Percentiles rank a stretch among this genome's conserved stretches.
Evolutionary conservation across 2,797 vertebrate species (phyloP).

Genomic region (Pterois miles): DNA sequence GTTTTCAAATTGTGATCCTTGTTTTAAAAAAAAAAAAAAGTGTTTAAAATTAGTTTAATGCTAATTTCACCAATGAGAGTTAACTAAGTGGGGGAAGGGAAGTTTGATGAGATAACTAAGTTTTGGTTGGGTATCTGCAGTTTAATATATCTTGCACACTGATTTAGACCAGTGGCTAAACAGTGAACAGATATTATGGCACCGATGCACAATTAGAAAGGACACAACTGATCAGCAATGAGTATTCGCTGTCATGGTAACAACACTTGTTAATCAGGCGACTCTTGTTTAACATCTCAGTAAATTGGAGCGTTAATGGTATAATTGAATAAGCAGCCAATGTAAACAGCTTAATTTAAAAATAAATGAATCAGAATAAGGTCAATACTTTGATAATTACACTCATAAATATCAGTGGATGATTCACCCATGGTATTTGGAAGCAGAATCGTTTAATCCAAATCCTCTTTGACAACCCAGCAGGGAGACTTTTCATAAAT

Average conservation of each 20-base stretch:
- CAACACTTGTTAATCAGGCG: not conserved
- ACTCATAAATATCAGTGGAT: not conserved
- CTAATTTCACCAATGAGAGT: not conserved
- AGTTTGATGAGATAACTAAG: fast-evolving
- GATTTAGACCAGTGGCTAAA: not conserved
- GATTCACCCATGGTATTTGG: not conserved
- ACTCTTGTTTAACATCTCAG: not conserved
- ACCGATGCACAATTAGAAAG: not conserved
- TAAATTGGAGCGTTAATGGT: not conserved
- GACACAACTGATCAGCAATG: not conserved
- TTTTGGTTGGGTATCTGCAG: not conserved
- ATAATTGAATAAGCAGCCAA: not conserved
- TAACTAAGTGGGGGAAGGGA: too few relatives aligned
- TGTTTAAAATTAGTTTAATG: not conserved
- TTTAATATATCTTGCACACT: not conserved
- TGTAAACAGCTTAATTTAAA: not conserved
- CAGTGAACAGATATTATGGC: not conserved
- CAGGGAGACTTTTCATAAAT: not conserved
- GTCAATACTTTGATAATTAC: not conserved
- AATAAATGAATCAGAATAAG: not conserved
- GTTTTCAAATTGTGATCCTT: not conserved
- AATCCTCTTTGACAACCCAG: not conserved
- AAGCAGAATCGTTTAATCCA: not conserved
- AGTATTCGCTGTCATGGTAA: not conserved
- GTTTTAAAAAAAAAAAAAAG: not conserved